Conservation (phyloP, 2,888 invertebrate genomes). For the Caenorhabditis macrosperma region DNA sequence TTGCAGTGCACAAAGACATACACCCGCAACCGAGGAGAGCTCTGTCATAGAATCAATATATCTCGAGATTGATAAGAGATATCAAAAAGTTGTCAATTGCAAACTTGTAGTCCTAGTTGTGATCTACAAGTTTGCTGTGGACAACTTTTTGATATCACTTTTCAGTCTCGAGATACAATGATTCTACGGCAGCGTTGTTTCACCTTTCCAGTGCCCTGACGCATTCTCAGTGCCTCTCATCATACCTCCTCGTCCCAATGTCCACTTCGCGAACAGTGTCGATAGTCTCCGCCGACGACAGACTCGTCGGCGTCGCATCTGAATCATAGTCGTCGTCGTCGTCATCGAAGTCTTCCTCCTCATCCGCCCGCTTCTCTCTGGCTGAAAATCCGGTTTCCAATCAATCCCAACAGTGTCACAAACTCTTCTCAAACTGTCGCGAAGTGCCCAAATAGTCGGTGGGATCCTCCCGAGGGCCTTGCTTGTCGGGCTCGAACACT, state of each 20-base stretch:
- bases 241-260: constrained; percentile 14
- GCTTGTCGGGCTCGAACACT: constrained; percentile 35
- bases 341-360: constrained; percentile 5
- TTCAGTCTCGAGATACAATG: background rate
- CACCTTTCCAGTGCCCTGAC: no score
- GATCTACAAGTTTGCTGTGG: background rate
- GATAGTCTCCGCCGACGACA: constrained; percentile 45
- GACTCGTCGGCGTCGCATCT: constrained; percentile 28
- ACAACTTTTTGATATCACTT: constrained; percentile 10
- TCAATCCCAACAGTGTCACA: background rate
- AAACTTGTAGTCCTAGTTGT: background rate
- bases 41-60: background rate
- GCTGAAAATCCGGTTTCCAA: constrained; percentile 18
- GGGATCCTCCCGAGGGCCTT: constrained; percentile 57
- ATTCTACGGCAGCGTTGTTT: background rate
- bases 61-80: background rate
- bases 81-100: background rate
- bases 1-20: background rate
- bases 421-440: constrained; percentile 39
- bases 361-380: constrained; percentile 19
- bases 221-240: no score
- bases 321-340: constrained; percentile 31
- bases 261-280: constrained; percentile 48
- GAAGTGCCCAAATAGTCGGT: constrained; percentile 52
- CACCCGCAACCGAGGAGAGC: no score